A percentile compares a stretch with the other conserved stretches of the same genome.
These are phyloP conservation scores for Fistularia commersonii DNA, from an alignment of 2,797 vertebrate species.

Conservation along the genomic window DNA sequence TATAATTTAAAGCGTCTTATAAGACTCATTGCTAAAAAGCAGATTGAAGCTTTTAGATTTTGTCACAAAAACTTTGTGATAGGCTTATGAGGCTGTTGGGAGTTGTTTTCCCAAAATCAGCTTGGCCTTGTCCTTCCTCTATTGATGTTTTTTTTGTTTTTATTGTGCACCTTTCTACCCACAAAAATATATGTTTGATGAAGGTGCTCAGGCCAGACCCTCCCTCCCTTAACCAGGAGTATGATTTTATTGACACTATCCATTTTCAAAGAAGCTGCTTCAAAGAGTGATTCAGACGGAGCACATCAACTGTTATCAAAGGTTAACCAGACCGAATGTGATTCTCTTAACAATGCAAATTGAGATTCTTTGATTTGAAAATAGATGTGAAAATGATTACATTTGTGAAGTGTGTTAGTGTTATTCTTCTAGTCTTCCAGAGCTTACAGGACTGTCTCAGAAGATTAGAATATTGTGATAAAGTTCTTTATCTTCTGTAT, in stretches of 20 bases:
- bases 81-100: slow-evolving; percentile 10
- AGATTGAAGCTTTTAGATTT: slow-evolving; percentile 36
- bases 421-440: slow-evolving; percentile 15
- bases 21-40: slow-evolving; percentile 50
- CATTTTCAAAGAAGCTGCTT: slow-evolving; percentile 63
- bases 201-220: slow-evolving; percentile 16
- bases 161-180: slow-evolving; percentile 11
- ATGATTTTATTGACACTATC: slow-evolving; percentile 53
- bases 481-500: no score
- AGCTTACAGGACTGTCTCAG: no score
- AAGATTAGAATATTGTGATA: no score
- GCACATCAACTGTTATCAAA: slow-evolving; percentile 67
- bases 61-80: slow-evolving; percentile 9
- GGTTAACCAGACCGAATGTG: slow-evolving; percentile 60
- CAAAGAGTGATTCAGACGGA: slow-evolving; percentile 68
- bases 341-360: slow-evolving; percentile 55
- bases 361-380: slow-evolving; percentile 39
- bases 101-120: slow-evolving; percentile 14
- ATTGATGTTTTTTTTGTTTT: slow-evolving; percentile 7
- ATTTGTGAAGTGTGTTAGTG: slow-evolving; percentile 1
- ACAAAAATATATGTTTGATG: slow-evolving; percentile 18
- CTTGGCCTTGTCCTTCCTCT: slow-evolving; percentile 22
- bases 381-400: background rate
- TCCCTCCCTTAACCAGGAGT: slow-evolving; percentile 10
- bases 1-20: slow-evolving; percentile 39